Evolutionary conservation across 2,797 vertebrate genomes (phyloP).

Genomic region (Lutjanus argentimaculatus): DNA sequence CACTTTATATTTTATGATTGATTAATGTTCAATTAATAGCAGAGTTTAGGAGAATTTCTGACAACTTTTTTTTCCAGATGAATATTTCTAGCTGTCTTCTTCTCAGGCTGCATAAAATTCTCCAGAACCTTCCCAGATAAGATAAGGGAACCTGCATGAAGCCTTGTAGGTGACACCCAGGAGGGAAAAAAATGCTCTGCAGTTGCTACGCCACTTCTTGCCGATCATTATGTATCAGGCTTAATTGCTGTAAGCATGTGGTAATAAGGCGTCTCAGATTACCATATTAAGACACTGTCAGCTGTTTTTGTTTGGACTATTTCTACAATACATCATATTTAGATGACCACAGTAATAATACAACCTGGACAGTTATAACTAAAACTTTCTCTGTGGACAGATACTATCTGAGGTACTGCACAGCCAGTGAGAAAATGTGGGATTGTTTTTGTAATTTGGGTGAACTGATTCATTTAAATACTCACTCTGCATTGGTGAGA

Average conservation of each 20-base stretch:
- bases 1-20: not conserved
- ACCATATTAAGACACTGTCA: not conserved
- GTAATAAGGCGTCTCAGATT: not conserved
- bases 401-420: not conserved
- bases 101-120: constrained; percentile 3
- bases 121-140: not conserved
- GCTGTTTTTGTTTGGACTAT: not conserved
- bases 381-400: too few relatives aligned
- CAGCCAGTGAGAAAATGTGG: too few relatives aligned
- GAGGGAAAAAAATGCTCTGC: not conserved
- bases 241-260: not conserved
- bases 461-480: constrained; percentile 5
- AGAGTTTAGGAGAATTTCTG: not conserved
- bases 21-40: not conserved
- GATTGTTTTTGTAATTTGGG: too few relatives aligned
- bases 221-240: not conserved
- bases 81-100: not conserved
- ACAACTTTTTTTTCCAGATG: not conserved
- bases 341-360: not conserved
- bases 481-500: constrained; percentile 87
- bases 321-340: not conserved
- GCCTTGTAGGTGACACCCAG: not conserved
- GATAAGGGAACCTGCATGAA: not conserved
- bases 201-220: not conserved
- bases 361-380: not conserved